Base-by-base conservation (phyloP, 2,797 vertebrate genomes). In the Poeciliopsis gracilis region DNA sequence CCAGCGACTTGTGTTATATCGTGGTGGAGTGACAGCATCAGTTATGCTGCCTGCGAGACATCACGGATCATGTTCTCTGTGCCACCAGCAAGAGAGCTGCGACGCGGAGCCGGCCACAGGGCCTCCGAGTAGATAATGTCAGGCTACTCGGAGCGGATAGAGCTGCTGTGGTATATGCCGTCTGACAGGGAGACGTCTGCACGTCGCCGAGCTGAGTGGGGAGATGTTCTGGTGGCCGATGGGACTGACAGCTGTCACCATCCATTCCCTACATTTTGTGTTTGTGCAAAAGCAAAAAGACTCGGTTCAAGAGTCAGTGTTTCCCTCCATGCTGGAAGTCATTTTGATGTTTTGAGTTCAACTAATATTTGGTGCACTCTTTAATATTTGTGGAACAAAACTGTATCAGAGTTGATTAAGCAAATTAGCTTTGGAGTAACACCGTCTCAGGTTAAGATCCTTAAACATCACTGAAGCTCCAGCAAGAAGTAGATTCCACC, bases 191-290 rank as follows among this genome's bases (percentile, higher is more conserved):
- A 91, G 88, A 86, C 71, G 91, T 91, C 91, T 86, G 91, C 86
- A 84, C 89, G 88, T 77, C 84, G 91, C 85, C 33, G 76, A 91
- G 90, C 83, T 43, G 70, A 79, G 84, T 55, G 66, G 70, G 66
- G 89, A 93, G 91, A 94, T 1, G 83, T 90, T 91, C 91, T 86
- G 90, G 86, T 92, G 90, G 92, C 78, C 77, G 84, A 95, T 94
- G 83, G 92, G 94, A 96, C 92, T 95, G 96, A 95, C 95, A 94
- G 93, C 93, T 92, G 90, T 90, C 93, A 86, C 86, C 81, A 88
- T 63, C 49, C 43, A 70, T 79, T 89, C 2, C 72, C 57, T 57
- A 38, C 73, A 30, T 77, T 53, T 72, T 82, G 46, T 72, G 49
- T 78, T 72, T 76, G 8, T 77, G 57, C 76, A 70, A 45, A 45